These are phyloP conservation scores for Elachura formosa DNA, from an alignment of 2,113 vertebrate species.

Conservation along the genomic window DNA sequence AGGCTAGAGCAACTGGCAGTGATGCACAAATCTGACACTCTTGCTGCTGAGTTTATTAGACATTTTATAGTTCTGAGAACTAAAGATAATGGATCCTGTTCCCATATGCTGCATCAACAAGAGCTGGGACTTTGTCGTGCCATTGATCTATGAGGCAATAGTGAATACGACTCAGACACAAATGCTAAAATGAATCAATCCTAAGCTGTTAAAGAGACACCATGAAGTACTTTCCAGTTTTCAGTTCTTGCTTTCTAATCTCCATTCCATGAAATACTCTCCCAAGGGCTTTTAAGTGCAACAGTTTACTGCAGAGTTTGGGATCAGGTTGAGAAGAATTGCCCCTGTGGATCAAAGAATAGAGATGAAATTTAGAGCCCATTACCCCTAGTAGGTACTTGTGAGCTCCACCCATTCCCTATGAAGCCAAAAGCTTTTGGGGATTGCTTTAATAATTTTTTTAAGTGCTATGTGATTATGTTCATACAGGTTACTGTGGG, in stretches of 20 bases:
- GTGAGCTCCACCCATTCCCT: neutral
- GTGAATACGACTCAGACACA: neutral
- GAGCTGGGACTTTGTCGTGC: conserved; percentile 21
- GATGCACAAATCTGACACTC: conserved; percentile 28
- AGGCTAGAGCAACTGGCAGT: conserved; percentile 57
- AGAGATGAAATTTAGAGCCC: neutral
- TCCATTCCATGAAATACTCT: neutral
- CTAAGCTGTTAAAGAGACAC: conserved; percentile 25
- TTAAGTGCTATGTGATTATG: neutral
- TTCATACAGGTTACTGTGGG: neutral
- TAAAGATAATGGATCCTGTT: conserved; percentile 52
- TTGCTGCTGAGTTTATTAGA: conserved; percentile 61
- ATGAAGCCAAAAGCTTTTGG: neutral
- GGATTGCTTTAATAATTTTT: neutral
- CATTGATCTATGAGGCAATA: conserved; percentile 17
- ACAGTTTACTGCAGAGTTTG: neutral
- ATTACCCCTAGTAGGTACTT: neutral
- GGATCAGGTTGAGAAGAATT: neutral
- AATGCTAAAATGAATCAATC: conserved; percentile 38
- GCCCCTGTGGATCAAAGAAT: neutral
- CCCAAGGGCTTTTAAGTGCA: conserved; percentile 19
- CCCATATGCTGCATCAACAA: conserved; percentile 43
- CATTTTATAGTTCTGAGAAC: conserved; percentile 62
- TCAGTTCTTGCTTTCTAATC: conserved; percentile 30
- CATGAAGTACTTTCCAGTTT: neutral